A percentile compares a stretch with the other conserved stretches of the same genome.
These are phyloP conservation scores for Drosophila neocordata DNA, from an alignment of 1,140 invertebrate genomes.

Conservation along the genomic window DNA sequence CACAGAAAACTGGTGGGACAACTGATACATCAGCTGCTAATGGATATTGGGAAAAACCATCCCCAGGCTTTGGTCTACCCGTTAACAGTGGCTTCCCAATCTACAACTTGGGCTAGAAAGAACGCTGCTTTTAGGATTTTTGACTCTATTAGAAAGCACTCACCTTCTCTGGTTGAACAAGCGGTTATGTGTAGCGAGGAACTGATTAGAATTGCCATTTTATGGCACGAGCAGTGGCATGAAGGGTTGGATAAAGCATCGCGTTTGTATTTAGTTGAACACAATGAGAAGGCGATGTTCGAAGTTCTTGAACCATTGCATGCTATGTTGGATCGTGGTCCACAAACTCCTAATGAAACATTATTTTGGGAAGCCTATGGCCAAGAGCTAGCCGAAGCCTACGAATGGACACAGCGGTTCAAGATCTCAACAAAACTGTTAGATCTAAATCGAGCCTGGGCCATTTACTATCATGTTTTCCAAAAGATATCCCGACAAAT, in stretches of 20 bases:
- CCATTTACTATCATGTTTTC: constrained; percentile 99
- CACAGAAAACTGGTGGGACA: constrained; percentile 93
- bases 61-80: constrained; percentile 98
- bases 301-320: constrained; percentile 97
- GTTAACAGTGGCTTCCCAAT: constrained; percentile 98
- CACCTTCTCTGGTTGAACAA: constrained; percentile 95
- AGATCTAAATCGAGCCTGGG: constrained; percentile 99
- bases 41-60: constrained; percentile 96
- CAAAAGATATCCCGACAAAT: constrained; percentile 96
- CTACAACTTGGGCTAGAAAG: constrained; percentile 91
- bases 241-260: constrained; percentile 99
- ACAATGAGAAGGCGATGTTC: constrained; percentile 97
- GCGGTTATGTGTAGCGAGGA: constrained; percentile 98
- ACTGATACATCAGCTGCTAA: constrained; percentile 95
- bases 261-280: constrained; percentile 97
- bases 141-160: constrained; percentile 98
- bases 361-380: constrained; percentile 98
- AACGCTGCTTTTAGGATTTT: constrained; percentile 97
- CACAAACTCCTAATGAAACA: constrained; percentile 97
- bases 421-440: constrained; percentile 93
- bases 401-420: constrained; percentile 96
- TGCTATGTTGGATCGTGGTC: constrained; percentile 95
- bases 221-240: constrained; percentile 99
- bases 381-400: constrained; percentile 95
- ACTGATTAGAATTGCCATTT: constrained; percentile 97